phyloP scores from a whole-genome alignment of 2,888 invertebrate genomes.

The Pterostichus madidus region DNA sequence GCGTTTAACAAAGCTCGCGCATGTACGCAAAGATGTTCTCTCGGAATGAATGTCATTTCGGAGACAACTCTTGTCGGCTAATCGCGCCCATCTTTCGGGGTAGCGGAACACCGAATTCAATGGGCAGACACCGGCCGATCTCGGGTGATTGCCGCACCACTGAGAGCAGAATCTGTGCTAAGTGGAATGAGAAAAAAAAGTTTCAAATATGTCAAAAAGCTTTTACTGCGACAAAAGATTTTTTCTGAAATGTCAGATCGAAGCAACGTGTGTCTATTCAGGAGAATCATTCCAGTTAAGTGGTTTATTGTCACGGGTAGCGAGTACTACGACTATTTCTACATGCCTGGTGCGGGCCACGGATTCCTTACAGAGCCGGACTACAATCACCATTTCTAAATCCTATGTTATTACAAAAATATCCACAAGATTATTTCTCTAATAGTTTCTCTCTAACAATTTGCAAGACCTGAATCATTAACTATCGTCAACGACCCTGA shows the following conservation, averaged over 20 bases:
- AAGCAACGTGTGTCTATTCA: conserved; percentile 77
- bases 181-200: conserved; percentile 73
- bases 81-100: conserved; percentile 68
- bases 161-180: conserved; percentile 73
- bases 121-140: conserved; percentile 66
- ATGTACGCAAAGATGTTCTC: conserved; percentile 39
- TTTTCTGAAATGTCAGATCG: conserved; percentile 75
- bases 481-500: no score
- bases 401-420: no score
- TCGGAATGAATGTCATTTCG: conserved; percentile 51
- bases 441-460: no score
- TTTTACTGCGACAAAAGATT: conserved; percentile 77
- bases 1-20: conserved; percentile 51
- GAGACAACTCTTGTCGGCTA: conserved; percentile 69
- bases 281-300: conserved; percentile 77
- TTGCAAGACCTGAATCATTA: no score
- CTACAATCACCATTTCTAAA: conserved; percentile 10
- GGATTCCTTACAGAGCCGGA: conserved; percentile 29
- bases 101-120: conserved; percentile 70
- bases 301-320: conserved; percentile 76
- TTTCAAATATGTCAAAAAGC: conserved; percentile 77
- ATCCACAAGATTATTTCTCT: no score
- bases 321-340: conserved; percentile 34
- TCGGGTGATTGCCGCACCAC: conserved; percentile 68
- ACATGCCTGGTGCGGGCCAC: conserved; percentile 41